Evolutionary conservation across 2,888 invertebrate species (phyloP).

Genomic region (Magallana nippona): DNA sequence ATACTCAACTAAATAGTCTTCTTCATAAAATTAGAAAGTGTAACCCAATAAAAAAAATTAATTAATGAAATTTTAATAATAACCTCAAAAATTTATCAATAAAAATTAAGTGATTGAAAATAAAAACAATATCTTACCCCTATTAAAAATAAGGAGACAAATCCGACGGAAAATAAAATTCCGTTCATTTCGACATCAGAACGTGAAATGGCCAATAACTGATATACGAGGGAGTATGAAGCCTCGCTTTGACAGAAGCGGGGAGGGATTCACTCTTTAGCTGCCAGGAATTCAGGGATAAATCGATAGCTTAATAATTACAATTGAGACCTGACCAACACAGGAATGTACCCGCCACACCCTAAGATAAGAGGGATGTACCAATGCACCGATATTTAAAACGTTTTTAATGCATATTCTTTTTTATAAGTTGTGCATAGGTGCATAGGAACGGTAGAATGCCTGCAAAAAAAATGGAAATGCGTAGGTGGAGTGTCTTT

Average conservation of each 20-base stretch:
- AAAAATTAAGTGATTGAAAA: too few species aligned
- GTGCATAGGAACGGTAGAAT: constrained; percentile 1
- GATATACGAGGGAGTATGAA: neutral
- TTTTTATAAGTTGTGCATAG: neutral
- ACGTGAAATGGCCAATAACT: constrained; percentile 18
- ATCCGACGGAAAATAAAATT: constrained; percentile 10
- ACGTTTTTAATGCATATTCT: constrained; percentile 10
- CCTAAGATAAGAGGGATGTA: constrained; percentile 15
- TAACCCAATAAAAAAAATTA: too few species aligned
- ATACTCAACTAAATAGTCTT: too few species aligned
- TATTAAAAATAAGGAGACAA: neutral
- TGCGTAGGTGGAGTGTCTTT: neutral
- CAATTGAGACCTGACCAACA: neutral
- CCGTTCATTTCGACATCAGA: constrained; percentile 30
- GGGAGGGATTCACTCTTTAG: constrained; percentile 21
- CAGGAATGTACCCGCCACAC: constrained; percentile 30
- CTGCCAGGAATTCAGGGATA: constrained; percentile 25
- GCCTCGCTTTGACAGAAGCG: constrained; percentile 26
- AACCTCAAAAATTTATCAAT: too few species aligned
- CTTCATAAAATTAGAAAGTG: too few species aligned
- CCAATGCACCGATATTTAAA: neutral
- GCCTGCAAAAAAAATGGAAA: neutral
- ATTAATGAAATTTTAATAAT: too few species aligned
- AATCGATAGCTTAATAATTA: constrained; percentile 26
- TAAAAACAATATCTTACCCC: neutral